These are phyloP conservation scores for Alaudala cheleensis DNA, from an alignment of 2,113 vertebrate species.

Conservation along the genomic window DNA sequence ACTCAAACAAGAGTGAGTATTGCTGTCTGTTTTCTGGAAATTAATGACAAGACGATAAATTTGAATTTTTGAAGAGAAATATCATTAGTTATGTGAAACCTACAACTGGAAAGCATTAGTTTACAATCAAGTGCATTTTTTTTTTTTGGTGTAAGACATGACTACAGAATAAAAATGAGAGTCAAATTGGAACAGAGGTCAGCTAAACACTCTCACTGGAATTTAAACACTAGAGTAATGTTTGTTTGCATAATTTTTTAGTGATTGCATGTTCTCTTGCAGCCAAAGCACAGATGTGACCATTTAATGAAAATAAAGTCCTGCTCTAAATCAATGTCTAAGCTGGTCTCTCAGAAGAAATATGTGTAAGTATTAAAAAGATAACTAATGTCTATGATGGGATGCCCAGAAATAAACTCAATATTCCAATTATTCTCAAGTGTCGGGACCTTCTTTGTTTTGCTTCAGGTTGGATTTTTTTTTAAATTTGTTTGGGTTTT, in stretches of 20 bases:
- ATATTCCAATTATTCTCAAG: slow-evolving; percentile 3
- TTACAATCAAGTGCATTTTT: not conserved
- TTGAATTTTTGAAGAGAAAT: not conserved
- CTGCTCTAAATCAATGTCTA: not conserved
- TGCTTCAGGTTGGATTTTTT: not conserved
- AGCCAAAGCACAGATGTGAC: slow-evolving; percentile 30
- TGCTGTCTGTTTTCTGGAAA: not conserved
- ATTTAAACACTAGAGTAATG: slow-evolving; percentile 31
- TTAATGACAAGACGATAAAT: not conserved
- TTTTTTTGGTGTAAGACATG: slow-evolving; percentile 18
- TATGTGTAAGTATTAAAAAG: not conserved
- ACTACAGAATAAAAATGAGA: slow-evolving; percentile 38
- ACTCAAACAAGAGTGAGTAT: not conserved
- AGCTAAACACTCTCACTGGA: slow-evolving; percentile 42
- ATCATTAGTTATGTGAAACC: not conserved
- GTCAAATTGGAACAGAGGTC: slow-evolving; percentile 10
- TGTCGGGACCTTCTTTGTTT: not conserved
- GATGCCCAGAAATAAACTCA: slow-evolving; percentile 19
- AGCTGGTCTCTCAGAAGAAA: not conserved
- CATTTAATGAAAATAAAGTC: not conserved
- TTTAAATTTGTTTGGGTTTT: not conserved
- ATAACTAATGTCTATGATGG: not conserved
- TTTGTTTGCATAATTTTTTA: slow-evolving; percentile 57
- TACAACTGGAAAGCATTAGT: not conserved
- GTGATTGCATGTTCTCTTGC: not conserved